Conservation (phyloP, 2,113 vertebrate species). For the Montifringilla adamsi region DNA sequence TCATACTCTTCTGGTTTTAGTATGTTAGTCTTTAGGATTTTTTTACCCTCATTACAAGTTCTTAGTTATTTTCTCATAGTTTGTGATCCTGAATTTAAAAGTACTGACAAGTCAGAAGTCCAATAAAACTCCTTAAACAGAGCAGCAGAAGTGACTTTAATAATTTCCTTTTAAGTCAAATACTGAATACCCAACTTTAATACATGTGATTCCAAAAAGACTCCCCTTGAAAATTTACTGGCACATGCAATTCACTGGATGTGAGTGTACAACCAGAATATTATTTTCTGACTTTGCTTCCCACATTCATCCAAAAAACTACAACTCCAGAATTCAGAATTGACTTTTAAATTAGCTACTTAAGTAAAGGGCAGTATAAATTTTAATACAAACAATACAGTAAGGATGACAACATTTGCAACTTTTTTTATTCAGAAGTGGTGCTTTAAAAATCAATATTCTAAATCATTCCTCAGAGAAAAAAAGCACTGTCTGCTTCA, state of each 20-base stretch:
- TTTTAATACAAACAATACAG: not conserved
- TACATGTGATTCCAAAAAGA: not conserved
- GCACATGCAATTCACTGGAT: not conserved
- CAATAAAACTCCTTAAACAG: not conserved
- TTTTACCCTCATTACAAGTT: not conserved
- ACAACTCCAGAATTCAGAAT: not conserved
- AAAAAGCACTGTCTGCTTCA: not conserved
- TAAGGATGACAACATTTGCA: not conserved
- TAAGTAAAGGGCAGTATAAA: not conserved
- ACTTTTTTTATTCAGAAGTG: not conserved
- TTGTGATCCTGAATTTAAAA: not conserved
- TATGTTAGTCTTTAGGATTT: not conserved
- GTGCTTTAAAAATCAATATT: not conserved
- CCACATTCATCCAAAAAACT: not conserved
- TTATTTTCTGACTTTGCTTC: not conserved
- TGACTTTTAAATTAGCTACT: not conserved
- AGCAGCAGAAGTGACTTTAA: not conserved
- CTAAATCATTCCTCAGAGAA: not conserved
- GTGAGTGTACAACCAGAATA: not conserved
- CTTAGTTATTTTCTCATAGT: not conserved
- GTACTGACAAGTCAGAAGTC: not conserved
- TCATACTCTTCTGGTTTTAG: not conserved
- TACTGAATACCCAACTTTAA: not conserved
- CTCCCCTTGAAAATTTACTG: not conserved
- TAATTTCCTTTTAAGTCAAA: not conserved